These are phyloP conservation scores for Sapajus apella DNA, from an alignment of 2,113 vertebrate species.

Conservation along the genomic window DNA sequence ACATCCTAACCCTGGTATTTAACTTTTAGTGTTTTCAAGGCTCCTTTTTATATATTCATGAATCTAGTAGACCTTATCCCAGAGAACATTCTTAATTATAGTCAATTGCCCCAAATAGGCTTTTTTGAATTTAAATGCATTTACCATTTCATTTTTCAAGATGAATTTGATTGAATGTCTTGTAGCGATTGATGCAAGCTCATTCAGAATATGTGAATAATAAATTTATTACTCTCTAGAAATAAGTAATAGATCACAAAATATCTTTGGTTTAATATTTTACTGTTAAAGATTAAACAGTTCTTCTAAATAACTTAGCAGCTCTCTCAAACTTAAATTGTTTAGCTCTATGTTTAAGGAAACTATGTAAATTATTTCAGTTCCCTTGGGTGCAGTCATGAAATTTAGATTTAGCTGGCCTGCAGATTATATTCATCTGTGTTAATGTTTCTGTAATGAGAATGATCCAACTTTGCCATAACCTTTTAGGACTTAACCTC, in stretches of 20 bases:
- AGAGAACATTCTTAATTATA: conserved; percentile 67
- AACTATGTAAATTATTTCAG: conserved; percentile 50
- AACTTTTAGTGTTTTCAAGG: conserved; percentile 46
- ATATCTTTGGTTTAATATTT: conserved; percentile 58
- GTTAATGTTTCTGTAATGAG: conserved; percentile 62
- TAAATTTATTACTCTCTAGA: conserved; percentile 66
- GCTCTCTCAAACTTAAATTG: conserved; percentile 60
- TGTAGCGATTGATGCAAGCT: conserved; percentile 60
- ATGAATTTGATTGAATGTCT: conserved; percentile 63
- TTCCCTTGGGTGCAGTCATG: conserved; percentile 62
- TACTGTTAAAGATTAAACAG: conserved; percentile 64
- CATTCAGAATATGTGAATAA: conserved; percentile 62
- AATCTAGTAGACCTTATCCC: conserved; percentile 45
- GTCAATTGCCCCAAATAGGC: conserved; percentile 59
- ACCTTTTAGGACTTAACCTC: conserved; percentile 65
- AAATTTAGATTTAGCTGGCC: conserved; percentile 61
- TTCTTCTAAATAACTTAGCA: conserved; percentile 69
- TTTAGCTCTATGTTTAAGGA: conserved; percentile 65
- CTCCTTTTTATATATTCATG: conserved; percentile 55
- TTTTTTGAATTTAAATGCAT: conserved; percentile 67
- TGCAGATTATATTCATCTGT: conserved; percentile 55
- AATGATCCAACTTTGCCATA: conserved; percentile 66
- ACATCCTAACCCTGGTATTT: not conserved
- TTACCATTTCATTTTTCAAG: conserved; percentile 67
- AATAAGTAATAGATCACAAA: conserved; percentile 72